Evolutionary conservation across 2,113 vertebrate genomes (phyloP), one percentile per base, ranked within the genome.

Genomic region (Orycteropus afer): DNA sequence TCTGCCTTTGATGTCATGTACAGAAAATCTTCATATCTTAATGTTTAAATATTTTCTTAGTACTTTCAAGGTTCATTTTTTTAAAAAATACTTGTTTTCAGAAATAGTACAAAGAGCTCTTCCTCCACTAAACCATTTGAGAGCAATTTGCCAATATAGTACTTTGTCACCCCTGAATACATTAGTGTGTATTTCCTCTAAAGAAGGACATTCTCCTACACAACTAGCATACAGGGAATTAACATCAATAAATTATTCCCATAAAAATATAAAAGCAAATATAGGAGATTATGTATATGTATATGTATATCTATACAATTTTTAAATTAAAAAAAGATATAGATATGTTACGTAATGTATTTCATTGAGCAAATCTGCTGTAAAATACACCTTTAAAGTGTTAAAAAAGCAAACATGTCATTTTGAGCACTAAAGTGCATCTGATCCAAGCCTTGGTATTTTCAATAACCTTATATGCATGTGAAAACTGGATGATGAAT

Each of bases 1-100:
- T 89, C 37, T 86, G 59, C 47, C 5, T 92, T 94, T 84, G 53
- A 79, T 93, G 23, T 15, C 10, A 29, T 87, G 8, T 5, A n/a
- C n/a, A n/a, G n/a, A n/a, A n/a, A n/a, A n/a, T n/a, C n/a, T 20
- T 83, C 57, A 85, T 76, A 13, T 93, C 67, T 88, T 78, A 89
- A 53, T 73, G 8, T 12, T 10, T 77, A 42, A 8, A 25, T 34
- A 15, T 57, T 57, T 81, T 80, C 27, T 51, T 27, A 77, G 42
- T 83, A 32, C 77, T 73, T 74, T 55, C 3, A 65, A 14, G 47
- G n/a, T 74, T n/a, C n/a, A n/a, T 94, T 9, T 14, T 65, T 59
- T 69, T 37, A 37, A 47, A 83, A 89, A 84, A 67, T 71, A 42
- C 13, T 79, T 49, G 7, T 5, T 86, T 92, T 11, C 42, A 63